Conservation (phyloP, 1,140 invertebrate genomes). For the Lineus longissimus region DNA sequence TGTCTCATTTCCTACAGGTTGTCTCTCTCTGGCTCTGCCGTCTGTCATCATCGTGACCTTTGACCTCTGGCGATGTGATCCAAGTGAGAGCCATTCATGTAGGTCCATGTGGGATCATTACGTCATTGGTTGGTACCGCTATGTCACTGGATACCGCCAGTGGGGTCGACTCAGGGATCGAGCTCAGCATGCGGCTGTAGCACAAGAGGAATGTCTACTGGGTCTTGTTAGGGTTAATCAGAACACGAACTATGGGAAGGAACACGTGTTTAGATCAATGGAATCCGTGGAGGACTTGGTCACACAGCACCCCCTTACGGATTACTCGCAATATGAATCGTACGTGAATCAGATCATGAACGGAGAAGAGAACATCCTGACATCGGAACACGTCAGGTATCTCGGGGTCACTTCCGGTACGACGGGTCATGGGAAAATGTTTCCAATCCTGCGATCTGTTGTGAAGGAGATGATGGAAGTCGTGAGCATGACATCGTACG, state of each 20-base stretch:
- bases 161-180: conserved; percentile 20
- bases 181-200: conserved; percentile 31
- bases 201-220: conserved; percentile 35
- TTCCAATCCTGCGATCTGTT: conserved; percentile 40
- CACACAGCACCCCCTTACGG: conserved; percentile 38
- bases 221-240: conserved; percentile 31
- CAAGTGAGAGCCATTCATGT: not conserved
- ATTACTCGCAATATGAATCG: conserved; percentile 36
- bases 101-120: conserved; percentile 6
- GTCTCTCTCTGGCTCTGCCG: not conserved
- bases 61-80: not conserved
- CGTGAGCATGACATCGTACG: conserved; percentile 32
- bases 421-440: conserved; percentile 39
- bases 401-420: conserved; percentile 51
- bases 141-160: conserved; percentile 5
- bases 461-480: conserved; percentile 40
- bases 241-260: conserved; percentile 41
- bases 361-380: conserved; percentile 42
- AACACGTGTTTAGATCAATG: conserved; percentile 37
- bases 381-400: conserved; percentile 29
- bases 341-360: conserved; percentile 44
- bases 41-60: not conserved
- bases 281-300: conserved; percentile 37
- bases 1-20: not conserved
- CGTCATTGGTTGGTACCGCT: not conserved